These are phyloP conservation scores for Aythya baeri DNA, from an alignment of 2,113 vertebrate species.

Conservation along the genomic window DNA sequence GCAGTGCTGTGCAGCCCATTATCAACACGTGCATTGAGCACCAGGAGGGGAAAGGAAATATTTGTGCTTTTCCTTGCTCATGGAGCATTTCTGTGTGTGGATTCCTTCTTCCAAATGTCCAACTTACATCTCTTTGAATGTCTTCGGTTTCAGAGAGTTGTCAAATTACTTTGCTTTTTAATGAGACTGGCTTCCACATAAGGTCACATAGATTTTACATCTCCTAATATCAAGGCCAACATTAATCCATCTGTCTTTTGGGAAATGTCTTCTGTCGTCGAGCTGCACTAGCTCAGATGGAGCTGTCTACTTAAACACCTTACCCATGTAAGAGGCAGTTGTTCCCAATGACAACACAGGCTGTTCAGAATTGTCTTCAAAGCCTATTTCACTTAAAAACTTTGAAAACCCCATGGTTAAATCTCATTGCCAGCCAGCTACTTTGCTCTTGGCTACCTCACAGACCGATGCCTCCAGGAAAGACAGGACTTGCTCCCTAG, in stretches of 20 bases:
- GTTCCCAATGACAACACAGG: neutral
- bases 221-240: neutral
- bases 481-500: neutral
- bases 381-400: neutral
- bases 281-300: neutral
- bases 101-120: neutral
- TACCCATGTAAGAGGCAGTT: neutral
- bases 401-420: neutral
- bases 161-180: neutral
- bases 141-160: neutral
- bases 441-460: neutral
- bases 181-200: neutral
- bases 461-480: neutral
- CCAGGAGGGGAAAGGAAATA: neutral
- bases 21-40: neutral
- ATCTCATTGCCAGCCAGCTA: neutral
- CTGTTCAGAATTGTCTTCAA: neutral
- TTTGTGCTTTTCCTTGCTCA: neutral
- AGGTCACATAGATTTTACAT: neutral
- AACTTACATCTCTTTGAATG: neutral
- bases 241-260: neutral
- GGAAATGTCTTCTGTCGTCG: neutral
- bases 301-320: neutral
- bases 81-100: neutral
- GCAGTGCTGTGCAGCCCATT: neutral